Base-by-base conservation (phyloP, 2,113 vertebrate genomes). In the Crocuta crocuta region DNA sequence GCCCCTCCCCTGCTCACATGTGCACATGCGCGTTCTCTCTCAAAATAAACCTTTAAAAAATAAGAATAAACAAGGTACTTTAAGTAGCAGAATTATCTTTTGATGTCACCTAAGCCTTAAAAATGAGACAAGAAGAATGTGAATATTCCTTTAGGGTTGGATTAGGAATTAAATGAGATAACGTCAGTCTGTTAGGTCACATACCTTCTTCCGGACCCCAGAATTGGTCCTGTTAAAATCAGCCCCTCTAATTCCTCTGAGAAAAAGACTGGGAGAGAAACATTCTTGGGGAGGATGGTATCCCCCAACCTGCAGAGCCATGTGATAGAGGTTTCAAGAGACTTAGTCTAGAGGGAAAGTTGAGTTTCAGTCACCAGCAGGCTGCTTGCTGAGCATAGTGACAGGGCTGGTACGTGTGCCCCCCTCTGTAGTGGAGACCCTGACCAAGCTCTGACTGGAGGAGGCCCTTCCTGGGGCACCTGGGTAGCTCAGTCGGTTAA, bases 161-260 rank as follows among this genome's bases (percentile, higher is more conserved):
- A 35, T 35, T 58, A 93, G 45, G 33, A 96, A 66, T 81, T 89
- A 70, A 90, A 28, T 78, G 66, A 93, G 71, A n/a, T 84, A 48
- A 9, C 26, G 58, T 71, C 55, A 65, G 0, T 73, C 16, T 55
- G 4, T 84, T 33, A 79, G 28, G 82, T 92, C 33, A 84, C 45
- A 81, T 82, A 31, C 21, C 66, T 55, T 70, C 13, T 73, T 86
- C 33, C 16, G 70, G n/a, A 1, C 66, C 83, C 53, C n/a, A 65
- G 91, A 78, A 28, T 7, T 79, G 50, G 33, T 35, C 89, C 28
- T 33, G 65, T 63, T 61, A 0, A 12, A 61, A 26, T 53, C 45
- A 79, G 0, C 28, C 3, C 31, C 66, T 70, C 35, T 53, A 50
- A 53, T 79, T 74, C 63, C 6, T 15, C 28, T 16, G 50, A 93